A percentile compares a stretch with the other conserved stretches of the same genome.
Conservation (phyloP, 1,140 invertebrate species). For the Cydia fagiglandana region DNA sequence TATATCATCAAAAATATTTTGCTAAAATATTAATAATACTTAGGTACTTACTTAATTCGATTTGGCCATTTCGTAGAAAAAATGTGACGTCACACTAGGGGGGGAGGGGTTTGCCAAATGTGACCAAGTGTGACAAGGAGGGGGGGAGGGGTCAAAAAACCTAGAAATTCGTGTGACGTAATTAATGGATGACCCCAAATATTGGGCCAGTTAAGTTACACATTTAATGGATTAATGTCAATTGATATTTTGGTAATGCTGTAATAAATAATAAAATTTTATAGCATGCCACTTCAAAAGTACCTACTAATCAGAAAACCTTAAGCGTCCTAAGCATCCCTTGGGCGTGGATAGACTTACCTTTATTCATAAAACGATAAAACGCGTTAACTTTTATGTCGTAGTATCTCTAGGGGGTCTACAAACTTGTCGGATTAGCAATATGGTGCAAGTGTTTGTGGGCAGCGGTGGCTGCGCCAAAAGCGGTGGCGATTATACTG, state of each 20-base stretch:
- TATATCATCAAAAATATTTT: too few relatives aligned
- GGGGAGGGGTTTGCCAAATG: too few relatives aligned
- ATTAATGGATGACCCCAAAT: too few relatives aligned
- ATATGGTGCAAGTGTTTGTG: constrained; percentile 25
- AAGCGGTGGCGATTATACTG: constrained; percentile 16
- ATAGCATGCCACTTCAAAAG: constrained; percentile 9
- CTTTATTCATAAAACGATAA: constrained; percentile 39
- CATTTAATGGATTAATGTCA: not conserved
- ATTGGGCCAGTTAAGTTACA: not conserved
- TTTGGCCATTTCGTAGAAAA: too few relatives aligned
- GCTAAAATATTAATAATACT: too few relatives aligned
- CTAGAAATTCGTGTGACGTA: too few relatives aligned
- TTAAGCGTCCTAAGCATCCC: constrained; percentile 28
- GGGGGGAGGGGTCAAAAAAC: too few relatives aligned
- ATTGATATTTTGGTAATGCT: not conserved
- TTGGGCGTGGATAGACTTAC: constrained; percentile 3
- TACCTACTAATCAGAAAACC: constrained; percentile 6
- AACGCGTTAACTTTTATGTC: constrained; percentile 38
- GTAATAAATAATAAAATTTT: constrained; percentile 1
- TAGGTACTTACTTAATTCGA: too few relatives aligned
- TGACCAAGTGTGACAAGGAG: too few relatives aligned
- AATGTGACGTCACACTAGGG: too few relatives aligned
- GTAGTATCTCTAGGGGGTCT: constrained; percentile 36
- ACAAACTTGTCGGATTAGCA: constrained; percentile 20
- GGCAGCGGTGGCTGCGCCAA: constrained; percentile 5